A percentile compares a stretch with the other conserved stretches of the same genome.
These are phyloP conservation scores for Neosilurus mollespiculum DNA, from an alignment of 2,797 vertebrate species.

Conservation along the genomic window DNA sequence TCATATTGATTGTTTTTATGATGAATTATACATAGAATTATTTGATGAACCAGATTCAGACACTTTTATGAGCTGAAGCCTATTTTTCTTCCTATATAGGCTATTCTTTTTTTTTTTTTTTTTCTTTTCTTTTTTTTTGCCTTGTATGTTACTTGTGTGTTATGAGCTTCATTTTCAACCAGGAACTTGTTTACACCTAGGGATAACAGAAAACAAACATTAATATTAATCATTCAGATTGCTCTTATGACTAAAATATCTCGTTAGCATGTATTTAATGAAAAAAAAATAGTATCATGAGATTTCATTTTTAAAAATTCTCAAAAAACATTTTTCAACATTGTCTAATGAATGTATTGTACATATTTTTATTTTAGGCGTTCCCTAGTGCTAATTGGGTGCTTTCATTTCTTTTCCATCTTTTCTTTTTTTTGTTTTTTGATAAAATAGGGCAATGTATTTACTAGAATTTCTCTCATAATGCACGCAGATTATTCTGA, in stretches of 20 bases:
- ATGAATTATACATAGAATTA: constrained; percentile 45
- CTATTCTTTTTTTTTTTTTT: background rate
- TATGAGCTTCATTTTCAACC: background rate
- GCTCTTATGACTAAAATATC: constrained; percentile 77
- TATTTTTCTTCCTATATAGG: constrained; percentile 28
- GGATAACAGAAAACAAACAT: constrained; percentile 62
- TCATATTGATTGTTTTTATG: constrained; percentile 47
- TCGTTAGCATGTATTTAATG: constrained; percentile 80
- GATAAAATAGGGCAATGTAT: constrained; percentile 75
- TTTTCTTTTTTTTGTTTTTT: constrained; percentile 58
- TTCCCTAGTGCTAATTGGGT: constrained; percentile 78
- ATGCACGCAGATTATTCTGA: constrained; percentile 67
- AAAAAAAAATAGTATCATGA: constrained; percentile 77
- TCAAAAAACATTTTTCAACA: constrained; percentile 77
- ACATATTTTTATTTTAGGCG: constrained; percentile 74
- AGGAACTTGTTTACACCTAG: constrained; percentile 32
- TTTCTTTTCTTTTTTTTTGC: background rate
- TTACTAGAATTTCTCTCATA: constrained; percentile 71
- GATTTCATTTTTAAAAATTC: constrained; percentile 70
- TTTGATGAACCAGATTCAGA: constrained; percentile 31
- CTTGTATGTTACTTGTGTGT: constrained; percentile 1
- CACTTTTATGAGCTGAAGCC: constrained; percentile 36
- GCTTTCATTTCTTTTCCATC: constrained; percentile 71
- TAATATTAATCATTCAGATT: constrained; percentile 70
- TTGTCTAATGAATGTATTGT: constrained; percentile 79